Base-by-base conservation (phyloP, 2,888 invertebrate species). In the Dasysyrphus tricinctus region DNA sequence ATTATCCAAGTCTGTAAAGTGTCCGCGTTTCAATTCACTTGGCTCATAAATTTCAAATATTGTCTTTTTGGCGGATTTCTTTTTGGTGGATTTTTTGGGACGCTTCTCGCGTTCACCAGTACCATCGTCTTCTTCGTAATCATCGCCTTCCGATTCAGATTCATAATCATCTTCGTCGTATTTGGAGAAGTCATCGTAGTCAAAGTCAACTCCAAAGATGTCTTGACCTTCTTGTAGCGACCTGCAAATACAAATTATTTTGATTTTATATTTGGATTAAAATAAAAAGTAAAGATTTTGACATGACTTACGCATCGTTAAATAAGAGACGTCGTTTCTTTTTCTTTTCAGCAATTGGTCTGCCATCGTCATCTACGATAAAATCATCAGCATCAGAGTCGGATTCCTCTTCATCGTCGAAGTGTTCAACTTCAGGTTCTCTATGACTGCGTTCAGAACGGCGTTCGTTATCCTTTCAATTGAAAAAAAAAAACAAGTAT, bases 161-260 rank as follows among this genome's bases (percentile, higher is more conserved):
- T 97, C 96, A 85, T 97, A 97, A 80, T 92, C 92, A 88, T 97
- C 97, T 73, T 97, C 97, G 7, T 96, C 97, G 90, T 97, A 97
- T 90, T 97, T 97, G 73, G 96, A 95, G 92, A 98, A 97, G 88
- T 98, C 97, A 81, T 97, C 97, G 91, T 96, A 98, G 91, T 98
- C 98, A 93, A 99, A 99, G 92, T 99, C 99, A n/a, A 99, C 98
- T 37, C 99, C 99, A 91, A 99, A 99, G 88, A 99, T 98, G 91
- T 99, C 99, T 92, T 99, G 98, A 73, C 99, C 99, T 92, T 99
- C 98, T 95, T 99, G 98, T 19, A 99, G 93, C 0, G 97, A 97
- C 12, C 96, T 97, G 88, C 14, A 12, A 19, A 39, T 19, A 9
- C 1, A 16, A 51, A 7, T 14, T 14, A 29, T 37, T 34, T 11